Evolutionary conservation across 2,113 vertebrate genomes (phyloP).

Genomic region (Potamarius usumacintae): DNA sequence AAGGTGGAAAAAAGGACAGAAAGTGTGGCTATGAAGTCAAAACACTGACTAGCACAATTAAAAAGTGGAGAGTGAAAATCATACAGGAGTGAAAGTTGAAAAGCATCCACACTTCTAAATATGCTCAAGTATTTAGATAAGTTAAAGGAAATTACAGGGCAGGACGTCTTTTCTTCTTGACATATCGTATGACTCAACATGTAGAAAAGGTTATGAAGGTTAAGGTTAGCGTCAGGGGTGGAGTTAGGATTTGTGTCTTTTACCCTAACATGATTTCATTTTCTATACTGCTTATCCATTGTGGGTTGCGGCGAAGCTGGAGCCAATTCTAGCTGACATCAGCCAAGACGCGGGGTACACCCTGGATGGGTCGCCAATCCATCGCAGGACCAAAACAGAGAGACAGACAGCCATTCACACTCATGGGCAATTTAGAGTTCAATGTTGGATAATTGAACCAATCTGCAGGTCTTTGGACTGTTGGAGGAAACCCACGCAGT

Average conservation of each 20-base stretch:
- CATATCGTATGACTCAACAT: not conserved
- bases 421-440: too few species aligned
- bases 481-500: too few species aligned
- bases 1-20: not conserved
- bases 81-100: not conserved
- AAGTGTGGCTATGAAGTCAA: not conserved
- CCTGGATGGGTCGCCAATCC: too few species aligned
- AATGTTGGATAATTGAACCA: too few species aligned
- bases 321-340: too few species aligned
- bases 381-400: too few species aligned
- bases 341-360: too few species aligned
- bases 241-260: not conserved
- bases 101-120: not conserved
- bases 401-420: too few species aligned
- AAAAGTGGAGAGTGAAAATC: not conserved
- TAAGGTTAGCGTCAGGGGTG: not conserved
- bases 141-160: not conserved
- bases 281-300: too few species aligned
- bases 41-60: not conserved
- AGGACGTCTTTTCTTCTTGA: not conserved
- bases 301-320: too few species aligned
- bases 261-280: not conserved
- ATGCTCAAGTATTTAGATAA: not conserved
- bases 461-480: too few species aligned
- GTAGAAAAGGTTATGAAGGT: not conserved